Evolutionary conservation across 2,888 invertebrate species (phyloP), one percentile per base, ranked within the genome.

Genomic region (Ceramica pisi): DNA sequence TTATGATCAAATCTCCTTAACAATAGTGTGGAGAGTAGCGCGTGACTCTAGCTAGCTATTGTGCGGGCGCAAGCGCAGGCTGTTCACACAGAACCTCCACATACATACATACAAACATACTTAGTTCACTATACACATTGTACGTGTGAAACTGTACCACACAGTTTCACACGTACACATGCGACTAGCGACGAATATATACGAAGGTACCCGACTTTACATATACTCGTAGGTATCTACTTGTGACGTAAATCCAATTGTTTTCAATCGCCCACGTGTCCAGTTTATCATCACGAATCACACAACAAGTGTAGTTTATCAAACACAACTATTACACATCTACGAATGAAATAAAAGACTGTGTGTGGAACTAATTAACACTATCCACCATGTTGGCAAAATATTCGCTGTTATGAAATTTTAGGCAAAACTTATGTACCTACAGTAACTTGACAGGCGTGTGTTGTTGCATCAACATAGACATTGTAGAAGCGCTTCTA

Each of bases 161-260:
- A 91, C 86, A 86, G 84, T 90, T 94, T 94, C 94, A 89, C 94
- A 94, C 92, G 92, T 75, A 75, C 46, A 16, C 63, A 46, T 57
- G 62, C 57, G 31, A 44, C 60, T 65, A 55, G 60, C 23, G 16
- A 75, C 60, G 50, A 62, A 81, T 59, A 67, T 56, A 23, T 59
- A 57, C 16, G 35, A 61, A 51, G 31, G n/a, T 66, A 56, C 31
- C 48, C 46, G 66, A 64, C 41, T 91, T 90, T 89, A 85, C 89
- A 90, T 89, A 77, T 81, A 48, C n/a, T n/a, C n/a, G n/a, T n/a
- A 12, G 23, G n/a, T n/a, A n/a, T n/a, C n/a, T 55, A 61, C 81
- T 66, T 80, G 89, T 87, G 87, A 84, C 23, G 88, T 88, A 89
- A 90, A 86, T 83, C 51, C 86, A 71, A 91, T 91, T 92, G 90